These are phyloP conservation scores for Ernsta delagoae DNA, from an alignment of 2,888 invertebrate genomes.

Conservation along the genomic window DNA sequence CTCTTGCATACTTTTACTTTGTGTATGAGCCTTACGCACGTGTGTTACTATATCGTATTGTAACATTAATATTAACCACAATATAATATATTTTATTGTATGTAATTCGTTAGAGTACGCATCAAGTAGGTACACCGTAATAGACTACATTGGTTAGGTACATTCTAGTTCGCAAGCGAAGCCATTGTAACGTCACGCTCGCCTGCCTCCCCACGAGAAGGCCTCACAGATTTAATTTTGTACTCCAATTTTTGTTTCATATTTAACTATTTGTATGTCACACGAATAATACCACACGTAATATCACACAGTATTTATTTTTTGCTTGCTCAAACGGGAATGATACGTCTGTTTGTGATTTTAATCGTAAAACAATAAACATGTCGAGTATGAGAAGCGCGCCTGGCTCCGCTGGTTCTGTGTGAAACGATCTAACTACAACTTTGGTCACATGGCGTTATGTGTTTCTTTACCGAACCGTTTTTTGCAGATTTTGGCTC, in stretches of 20 bases:
- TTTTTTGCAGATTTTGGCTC: too few species aligned
- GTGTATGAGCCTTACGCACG: slow-evolving; percentile 11
- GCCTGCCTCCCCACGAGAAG: slow-evolving; percentile 49
- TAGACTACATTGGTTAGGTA: slow-evolving; percentile 5
- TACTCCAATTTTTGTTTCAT: slow-evolving; percentile 4
- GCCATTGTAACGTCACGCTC: slow-evolving; percentile 50
- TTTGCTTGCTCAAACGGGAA: too few species aligned
- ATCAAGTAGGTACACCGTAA: slow-evolving; percentile 25
- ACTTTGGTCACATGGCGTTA: too few species aligned
- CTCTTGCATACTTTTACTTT: too few species aligned
- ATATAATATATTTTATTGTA: background rate
- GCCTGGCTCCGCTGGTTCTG: too few species aligned
- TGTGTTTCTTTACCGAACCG: too few species aligned
- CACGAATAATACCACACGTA: too few species aligned
- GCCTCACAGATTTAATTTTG: slow-evolving; percentile 48
- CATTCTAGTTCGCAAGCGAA: slow-evolving; percentile 42
- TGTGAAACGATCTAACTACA: too few species aligned
- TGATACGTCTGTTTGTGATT: too few species aligned
- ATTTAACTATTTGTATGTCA: background rate
- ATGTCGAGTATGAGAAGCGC: too few species aligned
- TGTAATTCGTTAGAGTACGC: slow-evolving; percentile 2
- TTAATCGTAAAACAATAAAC: too few species aligned
- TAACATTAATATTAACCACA: background rate
- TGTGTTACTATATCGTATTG: background rate
- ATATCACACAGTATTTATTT: too few species aligned